Base-by-base conservation (phyloP, 2,888 invertebrate genomes). In the Drosophila falleni region DNA sequence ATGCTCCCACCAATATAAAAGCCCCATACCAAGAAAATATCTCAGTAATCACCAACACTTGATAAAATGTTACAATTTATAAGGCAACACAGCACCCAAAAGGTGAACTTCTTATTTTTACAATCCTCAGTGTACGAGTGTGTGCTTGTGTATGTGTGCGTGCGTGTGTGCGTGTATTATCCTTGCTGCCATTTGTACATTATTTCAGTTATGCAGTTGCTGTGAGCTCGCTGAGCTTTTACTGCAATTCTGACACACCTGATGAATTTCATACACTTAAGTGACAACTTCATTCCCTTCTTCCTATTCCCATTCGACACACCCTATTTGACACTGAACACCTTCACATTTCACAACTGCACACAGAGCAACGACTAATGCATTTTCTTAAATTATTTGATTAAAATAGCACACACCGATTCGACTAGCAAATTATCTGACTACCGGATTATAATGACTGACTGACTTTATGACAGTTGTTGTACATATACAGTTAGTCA, bases 11-110 rank as follows among this genome's bases (percentile, higher is more conserved):
- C 23, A 23, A 23, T 23, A 19, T n/a, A 11, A 5, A 9, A 26
- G 15, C n/a, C 23, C 13, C 35, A 13, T 16, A 23, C 29, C 4
- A 1, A 3, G n/a, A n/a, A 55, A 15, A 55, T 16, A 29, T 23
- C 42, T 13, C 31, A 58, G 81, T 80, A 81, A 84, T 81, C 80
- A 81, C 74, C 80, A 71, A 69, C 80, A 81, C 81, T 84, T 88
- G 89, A 87, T 88, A 79, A 81, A 88, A 86, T 86, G 83, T 78
- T 78, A 67, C 87, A 87, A 85, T 88, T 88, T 85, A 82, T 86
- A 80, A 82, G 82, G 83, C 78, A 78, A 76, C 62, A 61, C 23
- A 23, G 63, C 29, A 63, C 55, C 54, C 26, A 53, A 65, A 39
- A 33, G 46, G 33, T 50, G 51, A 58, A 62, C 42, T 49, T 51